Percentiles rank a stretch among this genome's conserved stretches.
phyloP scores from a whole-genome alignment of 2,888 invertebrate genomes.

The Microplitis manilae region DNA sequence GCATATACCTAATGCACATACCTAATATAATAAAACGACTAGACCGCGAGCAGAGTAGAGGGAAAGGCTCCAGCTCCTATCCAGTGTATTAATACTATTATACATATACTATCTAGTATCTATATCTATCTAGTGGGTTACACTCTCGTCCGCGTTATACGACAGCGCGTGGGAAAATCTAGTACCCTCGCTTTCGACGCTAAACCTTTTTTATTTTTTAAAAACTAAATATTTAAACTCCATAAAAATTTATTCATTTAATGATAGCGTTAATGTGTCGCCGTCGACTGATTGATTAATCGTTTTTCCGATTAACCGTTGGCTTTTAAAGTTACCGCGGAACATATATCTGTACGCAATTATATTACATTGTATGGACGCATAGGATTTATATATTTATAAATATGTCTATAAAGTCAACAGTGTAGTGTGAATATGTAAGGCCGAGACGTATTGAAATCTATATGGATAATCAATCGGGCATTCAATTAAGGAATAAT shows the following conservation, averaged over 20 bases:
- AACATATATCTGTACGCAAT: neutral
- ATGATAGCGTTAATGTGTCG: constrained; percentile 38
- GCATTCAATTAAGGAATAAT: constrained; percentile 63
- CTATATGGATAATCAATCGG: constrained; percentile 60
- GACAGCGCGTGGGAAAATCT: constrained; percentile 52
- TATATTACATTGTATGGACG: neutral
- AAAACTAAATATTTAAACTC: neutral
- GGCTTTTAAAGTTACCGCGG: neutral
- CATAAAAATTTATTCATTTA: constrained; percentile 23
- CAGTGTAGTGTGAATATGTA: neutral
- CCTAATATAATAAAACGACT: neutral
- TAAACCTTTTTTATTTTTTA: neutral
- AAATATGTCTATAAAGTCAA: neutral
- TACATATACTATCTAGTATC: neutral
- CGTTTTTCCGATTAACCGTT: constrained; percentile 12
- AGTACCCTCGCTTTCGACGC: constrained; percentile 7
- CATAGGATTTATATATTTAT: neutral
- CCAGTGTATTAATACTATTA: neutral
- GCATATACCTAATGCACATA: neutral
- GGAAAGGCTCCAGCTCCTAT: constrained; percentile 32
- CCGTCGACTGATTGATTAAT: constrained; percentile 32
- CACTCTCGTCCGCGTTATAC: constrained; percentile 33
- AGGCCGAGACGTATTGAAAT: constrained; percentile 47
- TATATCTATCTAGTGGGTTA: constrained; percentile 17
- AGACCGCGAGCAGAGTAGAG: constrained; percentile 22